These are phyloP conservation scores for Scleropages formosus DNA, from an alignment of 2,797 vertebrate genomes.

Conservation along the genomic window DNA sequence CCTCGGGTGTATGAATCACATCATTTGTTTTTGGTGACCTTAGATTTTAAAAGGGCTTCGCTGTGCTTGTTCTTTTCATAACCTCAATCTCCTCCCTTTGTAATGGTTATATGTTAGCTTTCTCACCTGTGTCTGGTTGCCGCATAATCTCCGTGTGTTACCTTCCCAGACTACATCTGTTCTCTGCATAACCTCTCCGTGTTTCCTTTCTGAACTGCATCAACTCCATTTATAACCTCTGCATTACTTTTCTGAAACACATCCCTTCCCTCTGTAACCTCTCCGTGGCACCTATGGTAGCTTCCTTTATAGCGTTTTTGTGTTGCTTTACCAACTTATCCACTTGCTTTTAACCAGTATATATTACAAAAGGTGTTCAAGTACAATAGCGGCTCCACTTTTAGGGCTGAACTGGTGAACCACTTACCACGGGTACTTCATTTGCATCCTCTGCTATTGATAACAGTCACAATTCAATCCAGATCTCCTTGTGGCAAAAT, in stretches of 20 bases:
- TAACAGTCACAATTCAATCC: too few species aligned
- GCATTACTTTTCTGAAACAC: not conserved
- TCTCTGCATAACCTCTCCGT: not conserved
- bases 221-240: not conserved
- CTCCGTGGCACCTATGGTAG: too few species aligned
- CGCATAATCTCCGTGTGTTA: not conserved
- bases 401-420: too few species aligned
- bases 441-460: too few species aligned
- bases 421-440: too few species aligned
- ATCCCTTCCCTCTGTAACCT: too few species aligned
- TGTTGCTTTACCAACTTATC: too few species aligned
- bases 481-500: too few species aligned
- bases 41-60: slow-evolving; percentile 11
- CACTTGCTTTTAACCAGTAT: too few species aligned
- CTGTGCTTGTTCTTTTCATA: not conserved
- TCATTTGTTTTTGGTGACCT: slow-evolving; percentile 17
- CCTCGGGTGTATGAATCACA: slow-evolving; percentile 4
- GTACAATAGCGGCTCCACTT: too few species aligned
- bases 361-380: too few species aligned
- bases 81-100: not conserved
- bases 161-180: not conserved
- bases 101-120: not conserved
- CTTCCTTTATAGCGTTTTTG: too few species aligned
- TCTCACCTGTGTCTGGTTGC: not conserved
- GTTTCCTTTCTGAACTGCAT: not conserved